These are phyloP conservation scores for Pachyrhynchus sulphureomaculatus DNA, from an alignment of 1,140 invertebrate genomes.

Conservation along the genomic window DNA sequence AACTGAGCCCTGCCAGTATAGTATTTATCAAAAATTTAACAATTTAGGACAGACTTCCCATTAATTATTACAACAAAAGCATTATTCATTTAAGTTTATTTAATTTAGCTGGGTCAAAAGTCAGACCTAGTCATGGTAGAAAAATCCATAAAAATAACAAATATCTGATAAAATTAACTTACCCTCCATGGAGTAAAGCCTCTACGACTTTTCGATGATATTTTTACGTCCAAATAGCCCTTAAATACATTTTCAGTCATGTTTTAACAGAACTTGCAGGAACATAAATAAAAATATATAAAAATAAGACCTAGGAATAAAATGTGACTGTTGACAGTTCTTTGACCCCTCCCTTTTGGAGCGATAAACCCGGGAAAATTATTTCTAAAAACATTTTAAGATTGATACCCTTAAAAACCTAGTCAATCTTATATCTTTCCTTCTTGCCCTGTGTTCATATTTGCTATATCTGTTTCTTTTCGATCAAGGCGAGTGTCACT, in stretches of 20 bases:
- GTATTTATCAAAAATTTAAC: too few species aligned
- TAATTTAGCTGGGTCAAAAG: not conserved
- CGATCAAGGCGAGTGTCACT: too few species aligned
- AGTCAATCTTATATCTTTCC: too few species aligned
- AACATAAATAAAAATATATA: not conserved
- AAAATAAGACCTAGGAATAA: not conserved
- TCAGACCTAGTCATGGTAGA: not conserved
- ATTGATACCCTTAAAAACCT: too few species aligned
- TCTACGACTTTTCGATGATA: slow-evolving; percentile 42
- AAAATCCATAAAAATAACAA: slow-evolving; percentile 9
- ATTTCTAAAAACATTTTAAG: too few species aligned
- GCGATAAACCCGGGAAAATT: too few species aligned
- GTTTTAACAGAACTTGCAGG: not conserved
- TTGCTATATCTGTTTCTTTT: too few species aligned
- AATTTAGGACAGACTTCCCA: too few species aligned
- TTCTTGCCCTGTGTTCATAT: too few species aligned
- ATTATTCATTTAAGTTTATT: not conserved
- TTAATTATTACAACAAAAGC: not conserved
- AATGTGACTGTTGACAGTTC: not conserved
- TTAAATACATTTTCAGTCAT: slow-evolving; percentile 34
- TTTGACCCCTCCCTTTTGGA: slow-evolving; percentile 7
- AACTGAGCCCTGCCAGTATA: too few species aligned
- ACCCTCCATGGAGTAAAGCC: slow-evolving; percentile 48
- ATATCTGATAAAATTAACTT: slow-evolving; percentile 8
- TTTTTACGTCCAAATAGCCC: slow-evolving; percentile 49